These are phyloP conservation scores for Drosophila kikkawai DNA, from an alignment of 1,140 invertebrate genomes.

Conservation along the genomic window DNA sequence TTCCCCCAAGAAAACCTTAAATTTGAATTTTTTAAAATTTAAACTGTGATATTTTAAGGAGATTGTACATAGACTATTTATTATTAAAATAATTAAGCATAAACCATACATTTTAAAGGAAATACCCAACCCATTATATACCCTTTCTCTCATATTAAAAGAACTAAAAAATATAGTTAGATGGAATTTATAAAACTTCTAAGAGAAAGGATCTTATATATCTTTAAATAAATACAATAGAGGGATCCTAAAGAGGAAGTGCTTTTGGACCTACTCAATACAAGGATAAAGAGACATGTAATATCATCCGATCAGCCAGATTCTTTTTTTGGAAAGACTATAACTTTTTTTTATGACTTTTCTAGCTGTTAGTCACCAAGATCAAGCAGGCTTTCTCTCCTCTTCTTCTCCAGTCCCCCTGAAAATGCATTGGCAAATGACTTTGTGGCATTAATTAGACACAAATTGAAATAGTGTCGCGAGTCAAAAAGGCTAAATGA, in stretches of 20 bases:
- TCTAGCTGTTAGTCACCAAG: constrained; percentile 66
- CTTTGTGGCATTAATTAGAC: constrained; percentile 74
- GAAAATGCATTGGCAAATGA: constrained; percentile 59
- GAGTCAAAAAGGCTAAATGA: constrained; percentile 22
- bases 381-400: neutral
- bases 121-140: too few species aligned
- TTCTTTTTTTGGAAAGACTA: constrained; percentile 42
- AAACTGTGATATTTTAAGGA: neutral
- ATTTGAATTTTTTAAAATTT: neutral
- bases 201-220: neutral
- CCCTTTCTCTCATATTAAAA: too few species aligned
- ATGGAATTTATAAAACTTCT: neutral
- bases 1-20: neutral
- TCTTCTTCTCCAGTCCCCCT: neutral
- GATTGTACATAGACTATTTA: neutral
- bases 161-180: too few species aligned
- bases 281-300: neutral
- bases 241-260: neutral
- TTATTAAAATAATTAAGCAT: neutral
- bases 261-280: too few species aligned
- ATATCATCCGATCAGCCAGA: neutral
- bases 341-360: constrained; percentile 64
- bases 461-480: constrained; percentile 69
- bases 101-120: neutral
- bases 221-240: neutral